These are phyloP conservation scores for Cylas formicarius DNA, from an alignment of 1,140 invertebrate species.

Conservation along the genomic window DNA sequence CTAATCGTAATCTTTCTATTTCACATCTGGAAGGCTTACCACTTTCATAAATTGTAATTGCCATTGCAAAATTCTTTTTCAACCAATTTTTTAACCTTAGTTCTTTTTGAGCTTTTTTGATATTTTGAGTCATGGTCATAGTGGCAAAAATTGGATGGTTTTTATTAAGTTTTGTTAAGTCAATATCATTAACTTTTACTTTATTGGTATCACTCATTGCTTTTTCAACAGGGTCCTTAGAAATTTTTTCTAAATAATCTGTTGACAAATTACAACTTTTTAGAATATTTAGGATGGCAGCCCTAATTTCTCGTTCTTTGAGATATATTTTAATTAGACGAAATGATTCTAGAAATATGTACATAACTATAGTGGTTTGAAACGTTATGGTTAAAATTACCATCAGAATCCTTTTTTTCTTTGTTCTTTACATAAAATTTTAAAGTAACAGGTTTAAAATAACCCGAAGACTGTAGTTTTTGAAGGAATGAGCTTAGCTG, in stretches of 20 bases:
- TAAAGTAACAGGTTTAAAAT: slow-evolving; percentile 52
- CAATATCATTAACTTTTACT: slow-evolving; percentile 31
- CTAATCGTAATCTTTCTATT: slow-evolving; percentile 52
- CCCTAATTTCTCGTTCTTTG: slow-evolving; percentile 58
- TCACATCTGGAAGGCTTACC: slow-evolving; percentile 59
- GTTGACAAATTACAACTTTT: slow-evolving; percentile 76
- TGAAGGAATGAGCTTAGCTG: slow-evolving; percentile 77
- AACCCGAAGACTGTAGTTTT: slow-evolving; percentile 56
- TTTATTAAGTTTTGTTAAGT: slow-evolving; percentile 47
- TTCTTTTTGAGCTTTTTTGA: slow-evolving; percentile 45
- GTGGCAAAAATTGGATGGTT: slow-evolving; percentile 49
- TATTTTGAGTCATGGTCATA: slow-evolving; percentile 47
- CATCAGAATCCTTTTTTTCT: slow-evolving; percentile 45
- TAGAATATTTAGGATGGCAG: slow-evolving; percentile 69
- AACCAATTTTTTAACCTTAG: slow-evolving; percentile 53
- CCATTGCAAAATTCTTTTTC: slow-evolving; percentile 54
- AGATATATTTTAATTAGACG: slow-evolving; percentile 66
- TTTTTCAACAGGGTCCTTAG: slow-evolving; percentile 22
- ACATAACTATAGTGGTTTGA: background rate
- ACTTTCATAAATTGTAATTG: slow-evolving; percentile 52
- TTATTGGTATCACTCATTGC: slow-evolving; percentile 6
- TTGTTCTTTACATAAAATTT: slow-evolving; percentile 69
- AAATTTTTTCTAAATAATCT: slow-evolving; percentile 70
- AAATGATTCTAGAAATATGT: slow-evolving; percentile 44
- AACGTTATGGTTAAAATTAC: slow-evolving; percentile 1